Percentiles rank a stretch among this genome's conserved stretches.
These are phyloP conservation scores for Xestobium rufovillosum DNA, from an alignment of 2,888 invertebrate species.

Conservation along the genomic window DNA sequence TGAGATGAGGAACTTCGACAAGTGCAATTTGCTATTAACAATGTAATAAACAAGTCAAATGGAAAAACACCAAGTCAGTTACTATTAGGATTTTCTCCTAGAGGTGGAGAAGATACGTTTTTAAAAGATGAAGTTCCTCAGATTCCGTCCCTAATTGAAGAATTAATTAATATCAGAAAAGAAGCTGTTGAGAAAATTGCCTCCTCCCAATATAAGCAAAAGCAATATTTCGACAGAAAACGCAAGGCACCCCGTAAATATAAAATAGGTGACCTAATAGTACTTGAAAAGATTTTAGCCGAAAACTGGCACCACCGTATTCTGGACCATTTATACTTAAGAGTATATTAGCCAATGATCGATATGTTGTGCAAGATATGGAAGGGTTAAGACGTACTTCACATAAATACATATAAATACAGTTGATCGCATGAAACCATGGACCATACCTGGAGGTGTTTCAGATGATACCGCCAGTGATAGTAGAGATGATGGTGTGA, in stretches of 20 bases:
- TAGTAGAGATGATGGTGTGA: too few relatives aligned
- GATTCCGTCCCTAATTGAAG: slow-evolving; percentile 14
- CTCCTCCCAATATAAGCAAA: slow-evolving; percentile 14
- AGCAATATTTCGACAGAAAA: slow-evolving; percentile 15
- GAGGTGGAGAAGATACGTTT: slow-evolving; percentile 11
- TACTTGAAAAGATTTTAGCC: slow-evolving; percentile 16
- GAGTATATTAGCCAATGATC: slow-evolving; percentile 18
- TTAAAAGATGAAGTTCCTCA: slow-evolving; percentile 18
- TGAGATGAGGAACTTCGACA: neutral
- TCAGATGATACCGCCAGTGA: too few relatives aligned
- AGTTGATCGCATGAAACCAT: too few relatives aligned
- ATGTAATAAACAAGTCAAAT: neutral
- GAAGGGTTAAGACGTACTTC: too few relatives aligned
- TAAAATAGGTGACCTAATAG: slow-evolving; percentile 19
- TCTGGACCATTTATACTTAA: slow-evolving; percentile 20
- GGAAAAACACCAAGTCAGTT: slow-evolving; percentile 20
- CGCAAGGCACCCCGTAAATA: slow-evolving; percentile 12
- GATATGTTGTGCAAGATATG: slow-evolving; percentile 21
- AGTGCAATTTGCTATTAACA: neutral
- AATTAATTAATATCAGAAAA: slow-evolving; percentile 11
- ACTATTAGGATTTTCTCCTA: slow-evolving; percentile 20
- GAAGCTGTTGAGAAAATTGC: slow-evolving; percentile 9
- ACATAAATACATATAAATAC: neutral
- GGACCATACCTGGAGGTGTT: too few relatives aligned
- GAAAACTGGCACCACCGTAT: slow-evolving; percentile 19